Evolutionary conservation across 2,797 vertebrate genomes (phyloP), one percentile per base, ranked within the genome.

Genomic region (Benthosema pterotum): DNA sequence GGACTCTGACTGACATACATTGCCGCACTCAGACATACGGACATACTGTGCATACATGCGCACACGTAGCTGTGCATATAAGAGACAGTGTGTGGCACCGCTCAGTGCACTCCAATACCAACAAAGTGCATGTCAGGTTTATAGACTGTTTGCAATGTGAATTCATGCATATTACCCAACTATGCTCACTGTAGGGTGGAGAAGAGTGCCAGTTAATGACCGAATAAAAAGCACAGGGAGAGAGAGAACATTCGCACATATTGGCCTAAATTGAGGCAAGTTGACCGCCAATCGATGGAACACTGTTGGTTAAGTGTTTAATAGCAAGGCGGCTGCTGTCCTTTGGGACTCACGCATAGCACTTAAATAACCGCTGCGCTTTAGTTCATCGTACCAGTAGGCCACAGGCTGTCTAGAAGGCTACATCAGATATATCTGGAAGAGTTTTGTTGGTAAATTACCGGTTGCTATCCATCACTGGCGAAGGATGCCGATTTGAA

Each of bases 231-330:
- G 45, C 45, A 13, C 5, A 46, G 45, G n/a, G 13, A 74, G 59
- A 66, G 57, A 4, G 25, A 32, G 1, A 72, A 64, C 43, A 7
- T 65, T 80, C 84, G 58, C 72, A 68, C 56, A 46, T 55, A 71
- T 65, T 77, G 72, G 72, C 45, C 69, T 54, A 19, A 79, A 70
- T 55, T 67, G 72, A 78, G 56, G 72, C 64, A 55, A 75, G 79
- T 75, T 78, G 78, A 76, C 80, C 77, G 18, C 78, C 25, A 15
- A 83, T 88, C 85, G 42, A 90, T 88, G 60, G 15, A 60, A 72
- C 64, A 28, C 59, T 69, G 61, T 65, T 75, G 71, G 80, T 82
- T 83, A 71, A 83, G 78, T 86, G 77, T 84, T 86, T 82, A 86
- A 83, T 77, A 84, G 74, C 60, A 9, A 84, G 74, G 63, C 71